Evolutionary conservation across 2,888 invertebrate genomes (phyloP), one percentile per base, ranked within the genome.

Genomic region (Ditula angustiorana): DNA sequence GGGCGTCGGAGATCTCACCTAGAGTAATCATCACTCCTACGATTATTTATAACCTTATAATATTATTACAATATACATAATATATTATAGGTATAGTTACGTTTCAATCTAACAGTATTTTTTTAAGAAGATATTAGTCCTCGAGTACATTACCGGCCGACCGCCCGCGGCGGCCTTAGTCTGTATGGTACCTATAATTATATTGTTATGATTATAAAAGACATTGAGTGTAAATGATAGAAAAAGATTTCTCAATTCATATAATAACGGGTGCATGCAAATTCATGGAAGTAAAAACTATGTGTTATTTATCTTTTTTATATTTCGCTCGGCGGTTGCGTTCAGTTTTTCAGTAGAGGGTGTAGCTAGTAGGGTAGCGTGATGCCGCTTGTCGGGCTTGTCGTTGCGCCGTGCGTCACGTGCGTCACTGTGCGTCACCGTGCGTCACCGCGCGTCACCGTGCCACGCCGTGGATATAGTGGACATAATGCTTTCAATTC

Each of bases 101-200:
- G 86, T 92, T 92, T 92, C 92, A 91, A 92, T 92, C 92, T 92
- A 92, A 92, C 92, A 92, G 92, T 92, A 92, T 92, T 92, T 92
- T 92, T 92, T 91, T 92, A 92, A 92, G 88, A 92, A 92, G 92
- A 92, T 92, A 92, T 92, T 92, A 92, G 92, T 89, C 90, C 90
- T 90, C 80, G 89, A 90, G 92, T 92, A 92, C 86, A 91, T 90
- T 84, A 83, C 83, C 83, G 88, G 88, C 73, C 81, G 86, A 74
- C 82, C 82, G 86, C 83, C 77, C 82, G 84, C 83, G 85, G 85
- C 80, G 85, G 85, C 78, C 82, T 85, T 91, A 91, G 90, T 82
- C 84, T 89, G 81, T 91, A 92, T 83, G 82, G 83, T 91, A 70
- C 68, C 67, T 70, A 89, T 89, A 91, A 86, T 86, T 87, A 88